Base-by-base conservation (phyloP, 2,888 invertebrate species). In the Phengaris arion region DNA sequence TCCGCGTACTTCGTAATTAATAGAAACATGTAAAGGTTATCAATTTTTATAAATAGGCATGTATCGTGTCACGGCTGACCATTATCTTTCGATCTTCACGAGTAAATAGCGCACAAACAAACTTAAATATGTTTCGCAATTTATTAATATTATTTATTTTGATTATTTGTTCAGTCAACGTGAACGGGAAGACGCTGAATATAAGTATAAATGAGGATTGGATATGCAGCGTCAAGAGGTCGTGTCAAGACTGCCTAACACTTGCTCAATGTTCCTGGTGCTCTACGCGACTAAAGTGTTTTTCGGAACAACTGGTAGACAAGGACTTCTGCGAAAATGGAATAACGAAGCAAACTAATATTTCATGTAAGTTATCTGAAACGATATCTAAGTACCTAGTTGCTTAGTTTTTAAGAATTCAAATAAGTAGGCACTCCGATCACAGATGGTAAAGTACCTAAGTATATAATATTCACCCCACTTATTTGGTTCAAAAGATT, bases 221-320 rank as follows among this genome's bases (percentile, higher is more conserved):
- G 84, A 84, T 92, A 77, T 93, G 93, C 79, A 82, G 79, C 59
- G 86, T 92, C n/a, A 93, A 93, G 81, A 81, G 75, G 10, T 83
- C 86, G 2, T 93, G 93, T 79, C 76, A 84, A n/a, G 86, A 88
- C 46, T 93, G 93, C 80, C 82, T 93, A 10, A 84, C 82, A 48
- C 81, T 92, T 46, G 79, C 86, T 54, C 92, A 92, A 76, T 93
- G 93, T 81, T 87, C 91, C 6, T 93, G 93, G 93, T 93, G 93
- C 78, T 79, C 82, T 15, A 79, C 82, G 6, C 84, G 87, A 75
- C 86, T 83, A n/a, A 86, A 81, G 82, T 93, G 93, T 78, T 92
- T 87, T 80, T 90, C 92, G 7, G 84, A 83, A 74, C 80, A 82
- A 22, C 77, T 89, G 73, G 77, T 81, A 13, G 75, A 69, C 48